Conservation (phyloP, 2,888 invertebrate genomes). For the Subacronicta megacephala region DNA sequence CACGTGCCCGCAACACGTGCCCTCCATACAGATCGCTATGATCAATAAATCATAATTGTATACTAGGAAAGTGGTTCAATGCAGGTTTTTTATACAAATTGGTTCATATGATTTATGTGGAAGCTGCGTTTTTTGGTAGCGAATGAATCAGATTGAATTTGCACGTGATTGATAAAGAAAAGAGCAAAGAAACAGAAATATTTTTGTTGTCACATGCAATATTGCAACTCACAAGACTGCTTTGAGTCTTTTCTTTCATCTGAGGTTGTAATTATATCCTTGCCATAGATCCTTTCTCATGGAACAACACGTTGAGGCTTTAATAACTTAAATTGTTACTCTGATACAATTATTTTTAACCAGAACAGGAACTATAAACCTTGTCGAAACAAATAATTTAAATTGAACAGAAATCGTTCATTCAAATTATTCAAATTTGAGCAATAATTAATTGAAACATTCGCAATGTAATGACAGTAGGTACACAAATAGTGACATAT, state of each 20-base stretch:
- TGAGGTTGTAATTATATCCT: too few relatives aligned
- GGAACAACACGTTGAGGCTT: neutral
- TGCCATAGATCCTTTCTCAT: neutral
- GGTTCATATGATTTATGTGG: neutral
- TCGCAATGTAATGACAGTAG: too few relatives aligned
- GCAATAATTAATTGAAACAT: too few relatives aligned
- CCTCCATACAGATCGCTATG: constrained; percentile 29
- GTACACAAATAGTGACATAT: too few relatives aligned
- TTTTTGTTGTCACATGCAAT: neutral
- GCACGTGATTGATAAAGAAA: neutral
- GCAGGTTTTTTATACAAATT: constrained; percentile 15
- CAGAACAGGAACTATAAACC: too few relatives aligned
- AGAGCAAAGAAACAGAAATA: neutral
- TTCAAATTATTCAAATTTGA: too few relatives aligned
- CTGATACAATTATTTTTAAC: neutral
- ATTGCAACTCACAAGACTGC: neutral
- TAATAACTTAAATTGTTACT: neutral
- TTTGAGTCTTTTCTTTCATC: too few relatives aligned
- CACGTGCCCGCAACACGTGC: constrained; percentile 43
- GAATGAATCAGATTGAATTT: neutral
- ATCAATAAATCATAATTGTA: constrained; percentile 47
- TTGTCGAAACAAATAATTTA: too few relatives aligned
- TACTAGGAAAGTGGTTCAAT: constrained; percentile 23
- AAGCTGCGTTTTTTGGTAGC: neutral
- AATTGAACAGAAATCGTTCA: too few relatives aligned